Evolutionary conservation across 1,140 invertebrate species (phyloP), one percentile per base, ranked within the genome.

Genomic region (Theocolax elegans): DNA sequence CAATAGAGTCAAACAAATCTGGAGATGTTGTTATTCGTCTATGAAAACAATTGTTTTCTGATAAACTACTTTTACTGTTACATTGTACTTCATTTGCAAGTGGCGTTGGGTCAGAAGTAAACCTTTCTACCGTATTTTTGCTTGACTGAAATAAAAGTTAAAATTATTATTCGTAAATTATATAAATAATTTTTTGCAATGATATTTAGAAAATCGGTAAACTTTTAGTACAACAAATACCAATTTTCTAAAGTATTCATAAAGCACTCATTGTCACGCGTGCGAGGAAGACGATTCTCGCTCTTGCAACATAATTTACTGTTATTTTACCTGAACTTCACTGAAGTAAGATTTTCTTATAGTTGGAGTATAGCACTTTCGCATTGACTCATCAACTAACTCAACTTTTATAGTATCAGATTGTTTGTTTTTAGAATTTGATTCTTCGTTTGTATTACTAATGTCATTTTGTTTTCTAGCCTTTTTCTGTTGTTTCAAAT

Each of bases 1-100:
- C n/a, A n/a, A n/a, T n/a, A n/a, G 62, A 60, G 21, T 62, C 71
- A 71, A 76, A 78, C 69, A 78, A 72, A 72, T 78, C 74, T n/a
- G 75, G 74, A 23, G 75, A 76, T 46, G 8, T 53, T 29, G 42
- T 67, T 2, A 38, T 23, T 19, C 9, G 31, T 64, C 71, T 60
- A 10, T 21, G 1, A 48, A 8, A 51, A 31, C 23, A 15, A 31
- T 38, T 29, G 19, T 58, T 27, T 12, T 17, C 9, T 38, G 15
- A 25, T 40, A 17, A 38, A 38, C n/a, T n/a, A n/a, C n/a, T n/a
- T n/a, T n/a, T n/a, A n/a, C n/a, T n/a, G n/a, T n/a, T n/a, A n/a
- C n/a, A n/a, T n/a, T n/a, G n/a, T n/a, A 12, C 19, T 48, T 46
- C 23, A 8, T 40, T 9, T 23, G 15, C 7, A 23, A 42, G 10